A percentile compares a stretch with the other conserved stretches of the same genome.
These are phyloP conservation scores for Pseudobourletiella spinata DNA, from an alignment of 1,140 invertebrate species.

Conservation along the genomic window DNA sequence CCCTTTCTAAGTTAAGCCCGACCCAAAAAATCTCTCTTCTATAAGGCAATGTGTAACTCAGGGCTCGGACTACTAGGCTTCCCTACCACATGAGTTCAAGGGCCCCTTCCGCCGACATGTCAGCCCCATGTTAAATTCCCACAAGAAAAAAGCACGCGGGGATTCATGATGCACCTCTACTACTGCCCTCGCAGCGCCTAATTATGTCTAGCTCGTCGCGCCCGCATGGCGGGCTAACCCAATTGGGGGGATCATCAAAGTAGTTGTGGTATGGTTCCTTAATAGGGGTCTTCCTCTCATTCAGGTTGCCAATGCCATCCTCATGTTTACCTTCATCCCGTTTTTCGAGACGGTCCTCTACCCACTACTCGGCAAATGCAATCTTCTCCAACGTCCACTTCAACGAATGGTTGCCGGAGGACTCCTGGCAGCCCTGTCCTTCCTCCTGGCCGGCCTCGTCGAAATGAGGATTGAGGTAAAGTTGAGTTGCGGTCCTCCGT, in stretches of 20 bases:
- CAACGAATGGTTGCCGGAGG: slow-evolving; percentile 53
- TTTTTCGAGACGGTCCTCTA: slow-evolving; percentile 50
- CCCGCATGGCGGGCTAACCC: no score
- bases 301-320: slow-evolving; percentile 48
- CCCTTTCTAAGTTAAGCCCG: no score
- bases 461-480: slow-evolving; percentile 49
- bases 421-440: slow-evolving; percentile 48
- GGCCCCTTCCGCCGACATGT: not conserved
- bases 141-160: slow-evolving; percentile 11
- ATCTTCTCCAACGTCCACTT: slow-evolving; percentile 43
- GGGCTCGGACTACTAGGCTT: no score
- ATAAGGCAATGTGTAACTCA: not conserved
- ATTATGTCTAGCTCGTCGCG: not conserved
- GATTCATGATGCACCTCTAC: no score
- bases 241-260: not conserved
- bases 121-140: not conserved
- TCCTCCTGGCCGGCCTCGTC: slow-evolving; percentile 50
- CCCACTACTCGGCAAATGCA: slow-evolving; percentile 34
- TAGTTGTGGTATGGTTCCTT: not conserved
- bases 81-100: no score
- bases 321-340: slow-evolving; percentile 51
- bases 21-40: no score
- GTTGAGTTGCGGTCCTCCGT: not conserved
- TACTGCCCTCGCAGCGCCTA: no score
- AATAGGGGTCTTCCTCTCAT: no score